Evolutionary conservation across 2,113 vertebrate genomes (phyloP), one percentile per base, ranked within the genome.

Genomic region (Panurus biarmicus): DNA sequence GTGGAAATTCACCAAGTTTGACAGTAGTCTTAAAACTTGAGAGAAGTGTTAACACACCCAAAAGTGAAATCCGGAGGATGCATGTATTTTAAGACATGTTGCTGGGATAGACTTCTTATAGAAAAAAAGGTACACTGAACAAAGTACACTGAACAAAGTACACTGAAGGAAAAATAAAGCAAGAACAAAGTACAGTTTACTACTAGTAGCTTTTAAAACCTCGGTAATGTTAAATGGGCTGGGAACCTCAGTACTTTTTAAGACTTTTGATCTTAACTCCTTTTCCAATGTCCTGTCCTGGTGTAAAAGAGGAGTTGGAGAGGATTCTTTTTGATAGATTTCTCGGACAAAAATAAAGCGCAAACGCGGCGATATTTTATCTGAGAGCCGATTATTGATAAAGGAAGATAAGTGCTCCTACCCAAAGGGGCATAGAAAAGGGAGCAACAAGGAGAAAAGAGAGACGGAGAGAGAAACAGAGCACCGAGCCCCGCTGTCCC

Each of bases 321-420:
- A 50, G 9, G 7, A 60, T 23, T 23, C 11, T 29, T 40, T 11
- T 23, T 4, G 3, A 11, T 23, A 18, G 29, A 28, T 28, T n/a
- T 58, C 9, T 50, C 2, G 1, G 19, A 4, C 3, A 2, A 70
- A 50, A 64, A 8, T n/a, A 51, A 44, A 29, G 38, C 1, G 2
- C 20, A 78, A 19, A 53, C 0, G 12, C 0, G 3, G 9, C 24
- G 54, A 14, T 36, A 35, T 19, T 44, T 1, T 20, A 31, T 15
- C 31, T 35, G 20, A 35, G 9, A 54, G 35, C 24, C 24, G 4
- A 24, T 78, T 35, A 44, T 5, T 29, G 60, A 29, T 40, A 35
- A 35, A 44, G 19, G 2, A 23, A 14, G 19, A 2, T 5, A 35
- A 9, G 24, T 11, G 7, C 17, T 44, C 24, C 60, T 14, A 19